phyloP scores from a whole-genome alignment of 1,140 invertebrate genomes.

The Nylanderia fulva region DNA sequence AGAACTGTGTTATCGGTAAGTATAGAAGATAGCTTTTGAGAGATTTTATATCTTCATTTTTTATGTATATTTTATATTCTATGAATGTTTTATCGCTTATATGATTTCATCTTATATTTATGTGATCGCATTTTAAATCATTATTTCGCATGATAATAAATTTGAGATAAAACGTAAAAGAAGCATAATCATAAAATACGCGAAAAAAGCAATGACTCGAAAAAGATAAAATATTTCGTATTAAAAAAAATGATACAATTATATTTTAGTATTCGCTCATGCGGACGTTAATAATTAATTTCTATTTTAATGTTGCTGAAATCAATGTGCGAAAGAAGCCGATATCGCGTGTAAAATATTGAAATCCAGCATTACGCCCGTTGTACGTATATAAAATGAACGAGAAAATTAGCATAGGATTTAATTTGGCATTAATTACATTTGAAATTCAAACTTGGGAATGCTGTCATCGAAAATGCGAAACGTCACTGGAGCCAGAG shows the following conservation, averaged over 20 bases:
- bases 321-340: slow-evolving; percentile 5
- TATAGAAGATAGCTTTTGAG: slow-evolving; percentile 39
- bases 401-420: slow-evolving; percentile 34
- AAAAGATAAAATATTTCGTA: background rate
- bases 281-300: slow-evolving; percentile 25
- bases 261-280: background rate
- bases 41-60: background rate
- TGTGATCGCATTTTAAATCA: background rate
- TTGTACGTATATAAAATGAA: slow-evolving; percentile 28
- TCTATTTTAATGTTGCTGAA: slow-evolving; percentile 1
- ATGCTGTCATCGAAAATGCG: slow-evolving; percentile 40
- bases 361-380: slow-evolving; percentile 24
- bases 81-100: background rate
- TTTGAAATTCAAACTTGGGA: slow-evolving; percentile 51
- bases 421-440: slow-evolving; percentile 55
- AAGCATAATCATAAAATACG: too few species aligned
- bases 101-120: slow-evolving; percentile 1
- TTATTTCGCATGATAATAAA: background rate
- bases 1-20: slow-evolving; percentile 6
- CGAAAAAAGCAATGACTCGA: background rate
- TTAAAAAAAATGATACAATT: slow-evolving; percentile 9
- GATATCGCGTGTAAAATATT: slow-evolving; percentile 40
- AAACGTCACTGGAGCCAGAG: slow-evolving; percentile 10
- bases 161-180: background rate
- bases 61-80: background rate